Evolutionary conservation across 1,140 invertebrate genomes (phyloP).

Genomic region (Berghia stephanieae): DNA sequence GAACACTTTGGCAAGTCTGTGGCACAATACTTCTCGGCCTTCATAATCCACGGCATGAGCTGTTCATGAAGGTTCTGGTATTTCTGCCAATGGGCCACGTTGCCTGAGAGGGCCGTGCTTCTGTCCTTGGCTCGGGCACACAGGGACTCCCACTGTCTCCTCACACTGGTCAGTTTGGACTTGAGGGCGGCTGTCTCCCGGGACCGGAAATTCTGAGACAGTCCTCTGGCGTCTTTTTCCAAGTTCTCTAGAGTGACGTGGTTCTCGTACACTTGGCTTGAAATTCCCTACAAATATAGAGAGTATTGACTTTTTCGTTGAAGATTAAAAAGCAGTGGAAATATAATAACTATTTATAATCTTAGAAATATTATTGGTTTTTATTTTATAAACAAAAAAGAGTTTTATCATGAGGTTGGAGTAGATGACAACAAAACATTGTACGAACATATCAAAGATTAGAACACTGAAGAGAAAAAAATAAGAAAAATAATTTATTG

Average conservation of each 20-base stretch:
- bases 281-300: too few species aligned
- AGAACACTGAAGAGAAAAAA: too few species aligned
- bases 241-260: constrained; percentile 77
- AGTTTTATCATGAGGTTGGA: too few species aligned
- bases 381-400: too few species aligned
- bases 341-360: too few species aligned
- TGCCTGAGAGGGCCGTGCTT: constrained; percentile 77
- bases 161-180: constrained; percentile 56
- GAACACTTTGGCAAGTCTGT: constrained; percentile 73
- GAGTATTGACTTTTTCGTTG: too few species aligned
- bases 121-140: constrained; percentile 71
- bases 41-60: constrained; percentile 87
- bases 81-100: constrained; percentile 84
- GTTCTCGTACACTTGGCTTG: constrained; percentile 71
- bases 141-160: constrained; percentile 62
- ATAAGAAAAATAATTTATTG: too few species aligned
- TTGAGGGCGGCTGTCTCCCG: constrained; percentile 61
- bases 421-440: too few species aligned
- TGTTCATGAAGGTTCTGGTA: constrained; percentile 82
- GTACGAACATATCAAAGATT: too few species aligned
- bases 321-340: too few species aligned
- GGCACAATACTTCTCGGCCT: constrained; percentile 81
- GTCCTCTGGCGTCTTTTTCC: constrained; percentile 79
- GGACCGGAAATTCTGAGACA: constrained; percentile 70
- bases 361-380: too few species aligned